Base-by-base conservation (phyloP, 2,888 invertebrate genomes). In the Mimumesa dahlbomi region DNA sequence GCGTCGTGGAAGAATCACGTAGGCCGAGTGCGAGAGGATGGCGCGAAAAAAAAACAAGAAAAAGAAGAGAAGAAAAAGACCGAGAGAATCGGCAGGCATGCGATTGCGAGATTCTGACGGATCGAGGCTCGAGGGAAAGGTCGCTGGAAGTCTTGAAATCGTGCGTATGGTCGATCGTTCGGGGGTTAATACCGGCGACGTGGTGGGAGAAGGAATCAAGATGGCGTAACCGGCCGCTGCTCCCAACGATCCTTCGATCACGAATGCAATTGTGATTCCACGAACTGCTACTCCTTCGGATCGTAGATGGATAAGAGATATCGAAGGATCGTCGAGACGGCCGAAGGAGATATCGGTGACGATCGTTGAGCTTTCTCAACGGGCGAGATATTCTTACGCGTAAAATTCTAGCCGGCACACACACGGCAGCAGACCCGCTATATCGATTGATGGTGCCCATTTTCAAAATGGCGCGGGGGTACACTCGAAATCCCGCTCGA, bases 401-500 rank as follows among this genome's bases (percentile, higher is more conserved):
- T n/a, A n/a, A n/a, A n/a, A n/a, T n/a, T n/a, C n/a, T n/a, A 63
- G 68, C 73, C 66, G 75, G 56, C 64, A 59, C 73, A 75, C 79
- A 83, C 73, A 75, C 79, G 83, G 71, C 74, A 77, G 69, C n/a
- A n/a, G n/a, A n/a, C n/a, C 79, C 71, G 84, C 83, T 85, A 82
- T 83, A 86, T 87, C 85, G 87, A 87, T 87, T 82, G 82, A 83
- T 71, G 81, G 56, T 82, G 84, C 80, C 85, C 85, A 82, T 84
- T 87, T 88, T 84, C 88, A 87, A 87, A 87, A 88, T 88, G 88
- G 87, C 87, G 88, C 77, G 77, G 75, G 73, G 70, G 59, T 67
- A 77, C 74, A 68, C 57, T 69, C 64, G 72, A 78, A 75, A 64
- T 73, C 61, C 71, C 67, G 73, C 52, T 50, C 21, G 53, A 18